phyloP scores from a whole-genome alignment of 2,888 invertebrate species.

The Callinectes sapidus region DNA sequence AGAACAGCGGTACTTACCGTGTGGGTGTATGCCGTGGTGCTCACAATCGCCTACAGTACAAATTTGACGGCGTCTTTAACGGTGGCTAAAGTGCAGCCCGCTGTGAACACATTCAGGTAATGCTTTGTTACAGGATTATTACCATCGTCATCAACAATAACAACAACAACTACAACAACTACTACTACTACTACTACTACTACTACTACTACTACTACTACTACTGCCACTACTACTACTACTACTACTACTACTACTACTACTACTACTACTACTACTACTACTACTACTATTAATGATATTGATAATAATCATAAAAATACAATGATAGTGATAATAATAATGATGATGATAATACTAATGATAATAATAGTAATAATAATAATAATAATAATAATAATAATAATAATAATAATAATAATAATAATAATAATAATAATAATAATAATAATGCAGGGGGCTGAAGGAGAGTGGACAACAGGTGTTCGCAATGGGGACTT shows the following conservation, averaged over 20 bases:
- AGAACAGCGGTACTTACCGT: constrained; percentile 27
- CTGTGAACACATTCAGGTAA: constrained; percentile 68
- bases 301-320: background rate
- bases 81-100: constrained; percentile 55
- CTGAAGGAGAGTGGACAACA: background rate
- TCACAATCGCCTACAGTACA: constrained; percentile 63
- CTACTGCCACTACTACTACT: background rate
- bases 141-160: background rate
- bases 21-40: constrained; percentile 59
- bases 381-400: background rate
- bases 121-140: constrained; percentile 25
- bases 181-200: background rate
- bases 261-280: too few species aligned
- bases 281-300: background rate
- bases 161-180: background rate
- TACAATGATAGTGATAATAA: background rate
- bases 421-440: background rate
- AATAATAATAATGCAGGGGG: background rate
- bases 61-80: constrained; percentile 74
- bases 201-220: background rate
- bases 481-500: constrained; percentile 42
- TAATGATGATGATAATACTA: background rate
- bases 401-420: background rate
- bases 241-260: background rate
- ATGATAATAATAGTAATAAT: background rate